Conservation (phyloP, 2,888 invertebrate species). For the Brenthis ino region DNA sequence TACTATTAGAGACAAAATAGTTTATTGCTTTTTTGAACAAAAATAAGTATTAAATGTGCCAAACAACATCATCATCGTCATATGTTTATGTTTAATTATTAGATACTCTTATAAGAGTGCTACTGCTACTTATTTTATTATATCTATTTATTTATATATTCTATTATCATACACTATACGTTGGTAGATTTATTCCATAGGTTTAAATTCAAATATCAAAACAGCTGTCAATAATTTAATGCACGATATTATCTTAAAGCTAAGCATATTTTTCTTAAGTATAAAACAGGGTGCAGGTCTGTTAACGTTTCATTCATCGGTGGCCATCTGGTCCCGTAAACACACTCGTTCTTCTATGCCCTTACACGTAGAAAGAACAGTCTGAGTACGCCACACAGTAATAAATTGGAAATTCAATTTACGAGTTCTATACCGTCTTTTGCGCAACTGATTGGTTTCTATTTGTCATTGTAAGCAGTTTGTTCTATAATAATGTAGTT, state of each 20-base stretch:
- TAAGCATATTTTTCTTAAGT: conserved; percentile 20
- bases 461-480: conserved; percentile 29
- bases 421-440: conserved; percentile 29
- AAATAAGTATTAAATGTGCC: too few species aligned
- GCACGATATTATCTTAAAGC: conserved; percentile 28
- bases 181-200: too few species aligned
- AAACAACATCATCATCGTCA: too few species aligned
- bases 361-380: conserved; percentile 36
- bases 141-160: too few species aligned
- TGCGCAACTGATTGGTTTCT: conserved; percentile 28
- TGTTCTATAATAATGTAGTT: neutral
- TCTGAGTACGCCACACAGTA: conserved; percentile 30
- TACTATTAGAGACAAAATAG: too few species aligned
- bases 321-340: conserved; percentile 66
- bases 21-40: neutral
- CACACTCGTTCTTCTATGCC: conserved; percentile 34
- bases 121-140: too few species aligned
- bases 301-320: conserved; percentile 71
- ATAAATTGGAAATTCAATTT: conserved; percentile 39
- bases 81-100: too few species aligned
- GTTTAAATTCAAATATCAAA: conserved; percentile 10
- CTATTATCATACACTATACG: too few species aligned
- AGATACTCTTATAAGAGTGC: too few species aligned
- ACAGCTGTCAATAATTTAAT: conserved; percentile 26
- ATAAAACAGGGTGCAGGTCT: conserved; percentile 39